These are phyloP conservation scores for Oncorhynchus gorbuscha DNA, from an alignment of 2,113 vertebrate species.

Conservation along the genomic window DNA sequence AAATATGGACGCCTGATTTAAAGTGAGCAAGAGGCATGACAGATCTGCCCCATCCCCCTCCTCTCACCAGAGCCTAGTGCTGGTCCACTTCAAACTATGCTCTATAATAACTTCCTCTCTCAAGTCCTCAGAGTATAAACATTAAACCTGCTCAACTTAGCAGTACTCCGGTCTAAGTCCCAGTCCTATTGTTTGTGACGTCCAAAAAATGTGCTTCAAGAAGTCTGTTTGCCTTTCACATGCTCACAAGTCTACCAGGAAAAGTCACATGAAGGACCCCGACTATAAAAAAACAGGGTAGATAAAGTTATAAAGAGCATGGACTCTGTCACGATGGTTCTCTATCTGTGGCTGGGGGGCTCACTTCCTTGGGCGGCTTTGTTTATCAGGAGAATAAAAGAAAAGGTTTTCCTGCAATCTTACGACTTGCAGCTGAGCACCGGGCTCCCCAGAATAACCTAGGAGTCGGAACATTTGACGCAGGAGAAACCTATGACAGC, in stretches of 20 bases:
- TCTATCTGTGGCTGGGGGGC: constrained; percentile 66
- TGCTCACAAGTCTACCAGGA: constrained; percentile 59
- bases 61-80: constrained; percentile 32
- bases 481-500: constrained; percentile 58
- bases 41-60: constrained; percentile 52
- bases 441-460: constrained; percentile 49
- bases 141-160: constrained; percentile 35
- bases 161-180: constrained; percentile 34
- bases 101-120: constrained; percentile 60
- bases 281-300: constrained; percentile 61
- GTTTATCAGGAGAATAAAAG: constrained; percentile 40
- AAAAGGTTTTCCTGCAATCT: constrained; percentile 53
- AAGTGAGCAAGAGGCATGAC: constrained; percentile 53
- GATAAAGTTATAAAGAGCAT: constrained; percentile 65
- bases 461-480: constrained; percentile 63
- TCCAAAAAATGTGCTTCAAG: constrained; percentile 18
- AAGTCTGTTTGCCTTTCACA: constrained; percentile 60
- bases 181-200: constrained; percentile 31
- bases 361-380: constrained; percentile 37
- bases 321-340: constrained; percentile 70
- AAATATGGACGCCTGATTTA: constrained; percentile 78
- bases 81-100: constrained; percentile 48
- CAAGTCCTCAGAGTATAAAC: constrained; percentile 47
- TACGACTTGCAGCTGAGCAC: constrained; percentile 24
- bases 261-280: constrained; percentile 69